Conservation (phyloP, 2,113 vertebrate species). For the Deroptyus accipitrinus region DNA sequence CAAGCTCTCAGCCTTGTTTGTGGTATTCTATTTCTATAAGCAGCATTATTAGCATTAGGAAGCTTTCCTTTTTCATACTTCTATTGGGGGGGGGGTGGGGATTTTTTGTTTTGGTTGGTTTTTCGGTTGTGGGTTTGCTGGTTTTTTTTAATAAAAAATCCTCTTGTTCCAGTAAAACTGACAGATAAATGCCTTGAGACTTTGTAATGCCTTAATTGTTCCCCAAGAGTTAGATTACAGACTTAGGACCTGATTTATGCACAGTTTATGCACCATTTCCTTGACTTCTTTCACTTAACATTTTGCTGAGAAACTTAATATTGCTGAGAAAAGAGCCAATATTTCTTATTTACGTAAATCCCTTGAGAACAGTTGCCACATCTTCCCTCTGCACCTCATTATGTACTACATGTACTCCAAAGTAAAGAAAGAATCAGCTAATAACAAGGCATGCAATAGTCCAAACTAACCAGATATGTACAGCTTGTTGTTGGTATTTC, state of each 20-base stretch:
- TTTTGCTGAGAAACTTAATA: slow-evolving; percentile 35
- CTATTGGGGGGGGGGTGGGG: not conserved
- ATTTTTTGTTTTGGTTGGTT: not conserved
- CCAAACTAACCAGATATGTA: not conserved
- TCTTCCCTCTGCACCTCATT: slow-evolving; percentile 12
- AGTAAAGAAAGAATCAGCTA: slow-evolving; percentile 8
- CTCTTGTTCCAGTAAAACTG: slow-evolving; percentile 57
- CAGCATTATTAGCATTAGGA: not conserved
- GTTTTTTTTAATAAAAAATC: slow-evolving; percentile 25
- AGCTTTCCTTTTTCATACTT: not conserved
- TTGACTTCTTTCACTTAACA: not conserved
- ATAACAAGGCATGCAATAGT: not conserved
- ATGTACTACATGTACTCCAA: not conserved
- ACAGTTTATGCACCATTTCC: slow-evolving; percentile 64
- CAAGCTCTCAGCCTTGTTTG: not conserved
- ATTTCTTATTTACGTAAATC: slow-evolving; percentile 32
- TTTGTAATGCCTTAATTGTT: slow-evolving; percentile 61
- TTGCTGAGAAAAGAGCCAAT: slow-evolving; percentile 30
- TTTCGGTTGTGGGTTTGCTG: not conserved
- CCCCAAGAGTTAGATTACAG: slow-evolving; percentile 55
- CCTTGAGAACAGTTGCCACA: not conserved
- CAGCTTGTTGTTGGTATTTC: not conserved
- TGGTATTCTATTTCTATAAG: slow-evolving; percentile 11
- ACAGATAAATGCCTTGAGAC: slow-evolving; percentile 60
- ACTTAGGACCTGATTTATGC: slow-evolving; percentile 42